Evolutionary conservation across 2,888 invertebrate species (phyloP).

Genomic region (Lymantria monacha): DNA sequence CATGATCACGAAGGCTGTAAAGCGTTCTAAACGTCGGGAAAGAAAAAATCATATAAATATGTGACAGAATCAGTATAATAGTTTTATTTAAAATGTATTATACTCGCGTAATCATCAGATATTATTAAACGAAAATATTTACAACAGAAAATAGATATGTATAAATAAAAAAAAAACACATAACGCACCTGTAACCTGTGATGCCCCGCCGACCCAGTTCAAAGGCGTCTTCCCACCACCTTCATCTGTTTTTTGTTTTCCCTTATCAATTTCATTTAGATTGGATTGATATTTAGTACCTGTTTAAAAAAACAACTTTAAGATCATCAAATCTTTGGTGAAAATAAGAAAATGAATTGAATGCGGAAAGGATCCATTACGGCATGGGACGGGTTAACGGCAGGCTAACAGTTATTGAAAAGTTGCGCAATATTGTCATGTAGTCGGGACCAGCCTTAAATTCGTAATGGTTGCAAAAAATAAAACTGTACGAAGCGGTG

Average conservation of each 20-base stretch:
- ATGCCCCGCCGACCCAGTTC: conserved; percentile 79
- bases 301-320: conserved; percentile 56
- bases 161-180: background rate
- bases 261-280: conserved; percentile 90
- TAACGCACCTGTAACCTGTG: conserved; percentile 69
- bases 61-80: too few species aligned
- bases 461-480: conserved; percentile 80
- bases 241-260: conserved; percentile 88
- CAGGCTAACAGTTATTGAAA: conserved; percentile 77
- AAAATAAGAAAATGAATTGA: conserved; percentile 52
- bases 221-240: conserved; percentile 78
- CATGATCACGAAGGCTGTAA: too few species aligned
- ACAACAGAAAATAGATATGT: background rate
- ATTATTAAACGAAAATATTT: too few species aligned
- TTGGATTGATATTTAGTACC: conserved; percentile 89
- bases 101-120: too few species aligned
- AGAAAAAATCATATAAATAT: too few species aligned
- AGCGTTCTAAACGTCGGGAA: too few species aligned
- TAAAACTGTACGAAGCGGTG: conserved; percentile 53
- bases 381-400: conserved; percentile 56
- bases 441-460: conserved; percentile 72
- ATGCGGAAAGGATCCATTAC: conserved; percentile 75
- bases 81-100: too few species aligned
- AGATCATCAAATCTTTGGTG: conserved; percentile 22
- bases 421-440: conserved; percentile 81